Percentiles rank a stretch among this genome's conserved stretches.
phyloP scores from a whole-genome alignment of 2,797 vertebrate genomes.

The Hapalemur alaotrensis region DNA sequence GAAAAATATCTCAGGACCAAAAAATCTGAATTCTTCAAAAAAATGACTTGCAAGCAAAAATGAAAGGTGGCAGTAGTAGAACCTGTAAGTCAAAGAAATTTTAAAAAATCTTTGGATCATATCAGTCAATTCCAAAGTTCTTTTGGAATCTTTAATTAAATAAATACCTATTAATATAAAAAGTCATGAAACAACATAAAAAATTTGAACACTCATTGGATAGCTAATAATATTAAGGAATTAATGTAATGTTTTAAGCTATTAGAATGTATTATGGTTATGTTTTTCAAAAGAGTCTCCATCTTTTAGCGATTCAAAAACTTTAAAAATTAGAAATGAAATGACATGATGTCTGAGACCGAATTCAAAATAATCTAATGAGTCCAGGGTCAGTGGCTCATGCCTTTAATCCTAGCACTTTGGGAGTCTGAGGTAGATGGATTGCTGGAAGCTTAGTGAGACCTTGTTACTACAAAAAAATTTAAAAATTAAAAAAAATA shows the following conservation, averaged over 20 bases:
- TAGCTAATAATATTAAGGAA: neutral
- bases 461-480: too few relatives aligned
- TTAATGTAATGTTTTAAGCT: neutral
- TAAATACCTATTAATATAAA: neutral
- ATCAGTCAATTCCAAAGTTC: neutral
- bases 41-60: neutral
- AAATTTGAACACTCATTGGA: constrained; percentile 21
- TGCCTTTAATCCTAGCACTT: too few relatives aligned
- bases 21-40: neutral
- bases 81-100: neutral
- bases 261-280: neutral
- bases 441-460: too few relatives aligned
- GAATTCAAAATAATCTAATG: neutral
- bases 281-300: neutral
- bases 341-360: neutral
- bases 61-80: neutral
- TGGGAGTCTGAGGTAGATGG: too few relatives aligned
- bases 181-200: neutral
- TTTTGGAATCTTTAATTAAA: neutral
- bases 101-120: neutral
- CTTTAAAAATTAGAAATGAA: neutral
- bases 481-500: too few relatives aligned
- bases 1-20: neutral
- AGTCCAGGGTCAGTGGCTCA: too few relatives aligned
- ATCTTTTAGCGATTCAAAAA: neutral